These are phyloP conservation scores for Drosophila auraria DNA, from an alignment of 1,140 invertebrate genomes.

Conservation along the genomic window DNA sequence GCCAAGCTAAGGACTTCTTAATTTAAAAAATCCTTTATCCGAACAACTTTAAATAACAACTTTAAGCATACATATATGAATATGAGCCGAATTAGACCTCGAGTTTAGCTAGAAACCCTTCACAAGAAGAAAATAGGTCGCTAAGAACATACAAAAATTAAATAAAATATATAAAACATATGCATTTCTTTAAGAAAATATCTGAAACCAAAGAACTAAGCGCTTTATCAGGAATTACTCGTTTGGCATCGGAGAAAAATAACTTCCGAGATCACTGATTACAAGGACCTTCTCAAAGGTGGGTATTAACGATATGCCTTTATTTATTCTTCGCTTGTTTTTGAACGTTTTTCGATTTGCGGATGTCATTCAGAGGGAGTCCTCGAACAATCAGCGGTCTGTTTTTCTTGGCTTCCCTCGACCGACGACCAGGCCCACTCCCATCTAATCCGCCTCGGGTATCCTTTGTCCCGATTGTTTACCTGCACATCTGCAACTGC, in stretches of 20 bases:
- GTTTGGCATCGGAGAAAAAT: not conserved
- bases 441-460: conserved; percentile 61
- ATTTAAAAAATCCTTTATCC: not conserved
- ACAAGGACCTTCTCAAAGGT: not conserved
- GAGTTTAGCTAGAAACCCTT: no score
- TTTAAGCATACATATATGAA: no score
- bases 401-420: conserved; percentile 58
- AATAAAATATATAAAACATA: not conserved
- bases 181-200: not conserved
- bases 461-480: conserved; percentile 59
- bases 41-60: no score
- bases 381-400: conserved; percentile 47
- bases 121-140: no score
- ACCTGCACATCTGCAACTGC: conserved; percentile 71
- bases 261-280: not conserved
- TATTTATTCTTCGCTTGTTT: conserved; percentile 36
- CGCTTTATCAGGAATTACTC: not conserved
- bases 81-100: no score
- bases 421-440: conserved; percentile 64
- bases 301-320: conserved; percentile 22
- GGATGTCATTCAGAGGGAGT: conserved; percentile 58
- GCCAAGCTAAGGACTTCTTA: no score
- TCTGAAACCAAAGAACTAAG: not conserved
- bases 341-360: conserved; percentile 24
- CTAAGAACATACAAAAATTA: no score